Evolutionary conservation across 2,113 vertebrate genomes (phyloP).

Genomic region (Aegotheles bennettii): DNA sequence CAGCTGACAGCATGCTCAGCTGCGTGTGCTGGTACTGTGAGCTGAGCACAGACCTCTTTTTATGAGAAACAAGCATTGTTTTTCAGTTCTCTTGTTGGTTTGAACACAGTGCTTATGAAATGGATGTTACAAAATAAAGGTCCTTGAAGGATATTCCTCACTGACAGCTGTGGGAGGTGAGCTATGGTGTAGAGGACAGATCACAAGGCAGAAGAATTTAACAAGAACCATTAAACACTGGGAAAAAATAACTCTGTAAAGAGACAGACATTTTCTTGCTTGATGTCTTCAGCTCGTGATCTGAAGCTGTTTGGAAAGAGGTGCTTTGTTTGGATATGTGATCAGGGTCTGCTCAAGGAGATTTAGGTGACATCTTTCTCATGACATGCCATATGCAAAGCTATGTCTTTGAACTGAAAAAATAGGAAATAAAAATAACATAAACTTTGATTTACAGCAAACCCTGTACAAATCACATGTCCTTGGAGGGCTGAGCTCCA

Average conservation of each 20-base stretch:
- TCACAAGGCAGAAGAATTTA: constrained; percentile 43
- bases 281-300: constrained; percentile 4
- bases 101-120: neutral
- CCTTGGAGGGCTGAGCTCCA: neutral
- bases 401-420: neutral
- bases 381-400: neutral
- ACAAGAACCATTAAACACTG: neutral
- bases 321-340: neutral
- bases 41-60: neutral
- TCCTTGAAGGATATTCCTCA: neutral
- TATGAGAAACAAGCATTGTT: neutral
- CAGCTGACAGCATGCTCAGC: neutral
- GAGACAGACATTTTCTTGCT: neutral
- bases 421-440: constrained; percentile 26
- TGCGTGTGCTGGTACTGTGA: neutral
- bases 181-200: neutral
- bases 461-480: neutral
- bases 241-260: neutral
- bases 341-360: neutral
- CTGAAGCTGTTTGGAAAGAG: constrained; percentile 7
- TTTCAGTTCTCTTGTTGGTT: neutral
- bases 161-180: constrained; percentile 11
- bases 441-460: constrained; percentile 7
- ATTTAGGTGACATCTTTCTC: neutral
- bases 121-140: constrained; percentile 20